Evolutionary conservation across 2,113 vertebrate genomes (phyloP).

Genomic region (Empidonax traillii): DNA sequence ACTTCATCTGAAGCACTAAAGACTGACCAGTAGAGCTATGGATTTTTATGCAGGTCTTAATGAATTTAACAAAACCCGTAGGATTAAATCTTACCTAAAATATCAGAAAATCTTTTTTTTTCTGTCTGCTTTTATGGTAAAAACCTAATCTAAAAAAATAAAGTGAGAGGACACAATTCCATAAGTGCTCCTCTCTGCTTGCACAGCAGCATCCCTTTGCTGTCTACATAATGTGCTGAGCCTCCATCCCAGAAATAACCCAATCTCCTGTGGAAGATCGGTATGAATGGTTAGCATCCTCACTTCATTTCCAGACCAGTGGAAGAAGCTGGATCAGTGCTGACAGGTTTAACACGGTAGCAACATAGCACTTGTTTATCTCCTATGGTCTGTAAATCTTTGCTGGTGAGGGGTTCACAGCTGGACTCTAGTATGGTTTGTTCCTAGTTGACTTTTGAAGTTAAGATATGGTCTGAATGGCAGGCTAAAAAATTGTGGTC

Average conservation of each 20-base stretch:
- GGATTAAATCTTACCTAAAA: background rate
- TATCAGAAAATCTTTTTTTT: background rate
- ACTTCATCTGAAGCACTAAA: background rate
- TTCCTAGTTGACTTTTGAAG: background rate
- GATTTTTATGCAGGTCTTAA: background rate
- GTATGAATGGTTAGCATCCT: background rate
- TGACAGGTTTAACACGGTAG: accelerated
- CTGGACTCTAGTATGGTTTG: background rate
- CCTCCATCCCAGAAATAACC: background rate
- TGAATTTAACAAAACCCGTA: background rate
- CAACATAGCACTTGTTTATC: background rate
- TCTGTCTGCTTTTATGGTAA: background rate
- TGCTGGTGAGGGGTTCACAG: background rate
- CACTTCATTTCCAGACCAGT: background rate
- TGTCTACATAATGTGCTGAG: background rate
- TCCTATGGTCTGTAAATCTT: background rate
- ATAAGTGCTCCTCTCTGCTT: background rate
- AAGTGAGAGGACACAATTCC: background rate
- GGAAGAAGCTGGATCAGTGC: background rate
- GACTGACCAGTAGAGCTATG: background rate
- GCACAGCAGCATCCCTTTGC: background rate
- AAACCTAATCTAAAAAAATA: background rate
- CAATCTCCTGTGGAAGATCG: background rate
- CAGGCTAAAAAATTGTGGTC: background rate
- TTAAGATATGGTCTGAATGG: background rate